phyloP scores from a whole-genome alignment of 2,113 vertebrate genomes.

The Hippocampus abdominalis region DNA sequence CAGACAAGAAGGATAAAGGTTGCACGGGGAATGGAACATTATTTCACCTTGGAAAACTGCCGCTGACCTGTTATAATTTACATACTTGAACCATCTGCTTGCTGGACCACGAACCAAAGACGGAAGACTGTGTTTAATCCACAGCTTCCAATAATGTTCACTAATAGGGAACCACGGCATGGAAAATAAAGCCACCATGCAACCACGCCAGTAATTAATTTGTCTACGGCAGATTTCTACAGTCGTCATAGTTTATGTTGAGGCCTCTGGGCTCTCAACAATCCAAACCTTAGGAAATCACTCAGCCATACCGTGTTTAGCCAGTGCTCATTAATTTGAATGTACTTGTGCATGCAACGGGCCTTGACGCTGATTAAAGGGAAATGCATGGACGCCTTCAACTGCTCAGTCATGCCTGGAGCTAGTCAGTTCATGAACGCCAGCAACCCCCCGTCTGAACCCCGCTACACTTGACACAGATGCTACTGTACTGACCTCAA shows the following conservation, averaged over 20 bases:
- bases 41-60: not conserved
- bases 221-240: slow-evolving; percentile 31
- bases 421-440: slow-evolving; percentile 40
- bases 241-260: slow-evolving; percentile 21
- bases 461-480: slow-evolving; percentile 8
- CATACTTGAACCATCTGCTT: slow-evolving; percentile 25
- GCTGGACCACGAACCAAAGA: slow-evolving; percentile 6
- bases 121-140: slow-evolving; percentile 8
- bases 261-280: slow-evolving; percentile 23
- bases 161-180: slow-evolving; percentile 18
- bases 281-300: slow-evolving; percentile 27
- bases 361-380: slow-evolving; percentile 52
- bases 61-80: slow-evolving; percentile 23
- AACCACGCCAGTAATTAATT: slow-evolving; percentile 27
- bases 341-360: slow-evolving; percentile 30
- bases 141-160: slow-evolving; percentile 8
- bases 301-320: slow-evolving; percentile 41
- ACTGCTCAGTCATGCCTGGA: slow-evolving; percentile 41
- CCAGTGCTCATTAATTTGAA: slow-evolving; percentile 49
- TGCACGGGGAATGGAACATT: slow-evolving; percentile 8
- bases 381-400: slow-evolving; percentile 42
- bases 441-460: slow-evolving; percentile 15
- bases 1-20: slow-evolving; percentile 11
- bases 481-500: slow-evolving; percentile 16
- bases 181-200: slow-evolving; percentile 23